A percentile compares a stretch with the other conserved stretches of the same genome.
phyloP scores from a whole-genome alignment of 2,888 invertebrate species.

The Mimachlamys varia region DNA sequence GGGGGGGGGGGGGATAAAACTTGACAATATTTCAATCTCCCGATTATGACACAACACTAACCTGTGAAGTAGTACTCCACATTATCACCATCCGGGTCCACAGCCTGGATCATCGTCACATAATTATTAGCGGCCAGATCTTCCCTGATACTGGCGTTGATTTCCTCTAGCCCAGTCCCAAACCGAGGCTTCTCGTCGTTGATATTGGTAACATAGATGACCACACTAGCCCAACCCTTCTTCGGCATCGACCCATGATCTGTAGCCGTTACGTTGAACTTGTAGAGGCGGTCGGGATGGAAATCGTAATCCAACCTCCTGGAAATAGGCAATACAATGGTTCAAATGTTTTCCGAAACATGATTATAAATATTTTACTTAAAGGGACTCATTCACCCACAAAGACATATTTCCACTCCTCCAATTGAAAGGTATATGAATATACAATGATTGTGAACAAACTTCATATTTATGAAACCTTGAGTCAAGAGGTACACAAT shows the following conservation, averaged over 20 bases:
- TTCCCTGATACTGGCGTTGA: conserved; percentile 68
- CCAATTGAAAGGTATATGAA: too few species aligned
- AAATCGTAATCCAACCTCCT: conserved; percentile 79
- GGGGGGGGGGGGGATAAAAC: too few species aligned
- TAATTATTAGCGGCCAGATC: conserved; percentile 87
- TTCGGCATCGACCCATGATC: conserved; percentile 97
- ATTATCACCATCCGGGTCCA: conserved; percentile 98
- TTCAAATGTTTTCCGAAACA: background rate
- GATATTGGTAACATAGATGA: conserved; percentile 98
- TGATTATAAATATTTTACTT: background rate
- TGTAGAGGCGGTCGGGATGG: conserved; percentile 85
- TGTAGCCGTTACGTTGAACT: conserved; percentile 95
- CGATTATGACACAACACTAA: conserved; percentile 38
- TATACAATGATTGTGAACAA: too few species aligned
- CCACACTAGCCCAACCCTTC: conserved; percentile 95
- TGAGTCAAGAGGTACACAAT: too few species aligned
- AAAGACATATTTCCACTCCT: too few species aligned
- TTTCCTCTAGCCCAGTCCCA: conserved; percentile 58
- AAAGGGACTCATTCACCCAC: too few species aligned
- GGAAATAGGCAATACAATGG: conserved; percentile 40
- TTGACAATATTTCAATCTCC: too few species aligned
- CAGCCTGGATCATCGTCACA: conserved; percentile 97
- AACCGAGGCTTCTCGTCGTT: conserved; percentile 95
- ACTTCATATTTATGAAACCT: too few species aligned
- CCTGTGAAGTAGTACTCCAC: conserved; percentile 89